phyloP scores from a whole-genome alignment of 2,888 invertebrate genomes.

The Chymomyza procnemis region DNA sequence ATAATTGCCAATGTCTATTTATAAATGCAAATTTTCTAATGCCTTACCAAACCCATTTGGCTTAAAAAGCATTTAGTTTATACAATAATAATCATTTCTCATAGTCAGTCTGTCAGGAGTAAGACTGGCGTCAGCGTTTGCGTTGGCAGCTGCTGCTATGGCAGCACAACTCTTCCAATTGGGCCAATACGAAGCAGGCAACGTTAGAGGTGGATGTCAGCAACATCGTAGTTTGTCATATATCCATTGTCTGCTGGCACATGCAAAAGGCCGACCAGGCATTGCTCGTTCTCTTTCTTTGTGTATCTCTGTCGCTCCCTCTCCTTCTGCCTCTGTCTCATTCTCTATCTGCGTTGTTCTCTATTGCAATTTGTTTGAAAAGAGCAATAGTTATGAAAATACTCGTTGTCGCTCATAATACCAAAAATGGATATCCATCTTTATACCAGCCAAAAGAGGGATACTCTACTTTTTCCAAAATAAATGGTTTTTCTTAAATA shows the following conservation, averaged over 20 bases:
- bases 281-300: neutral
- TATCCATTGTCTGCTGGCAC: constrained; percentile 40
- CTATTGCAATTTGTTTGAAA: neutral
- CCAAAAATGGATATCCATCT: too few species aligned
- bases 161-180: constrained; percentile 17
- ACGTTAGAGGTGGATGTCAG: constrained; percentile 16
- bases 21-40: constrained; percentile 64
- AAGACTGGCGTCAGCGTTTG: too few species aligned
- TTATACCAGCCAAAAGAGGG: too few species aligned
- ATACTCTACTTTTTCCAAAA: too few species aligned
- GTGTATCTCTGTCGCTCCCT: neutral
- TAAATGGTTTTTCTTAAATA: too few species aligned
- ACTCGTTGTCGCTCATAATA: constrained; percentile 21
- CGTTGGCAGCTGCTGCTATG: neutral
- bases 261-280: constrained; percentile 44
- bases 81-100: constrained; percentile 32
- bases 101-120: neutral
- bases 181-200: neutral
- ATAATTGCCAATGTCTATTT: constrained; percentile 55
- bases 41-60: constrained; percentile 35
- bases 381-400: neutral
- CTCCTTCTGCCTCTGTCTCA: neutral
- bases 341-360: too few species aligned
- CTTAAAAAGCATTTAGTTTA: constrained; percentile 37
- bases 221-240: constrained; percentile 33